Conservation (phyloP, 2,888 invertebrate genomes). For the Caenorhabditis angaria region DNA sequence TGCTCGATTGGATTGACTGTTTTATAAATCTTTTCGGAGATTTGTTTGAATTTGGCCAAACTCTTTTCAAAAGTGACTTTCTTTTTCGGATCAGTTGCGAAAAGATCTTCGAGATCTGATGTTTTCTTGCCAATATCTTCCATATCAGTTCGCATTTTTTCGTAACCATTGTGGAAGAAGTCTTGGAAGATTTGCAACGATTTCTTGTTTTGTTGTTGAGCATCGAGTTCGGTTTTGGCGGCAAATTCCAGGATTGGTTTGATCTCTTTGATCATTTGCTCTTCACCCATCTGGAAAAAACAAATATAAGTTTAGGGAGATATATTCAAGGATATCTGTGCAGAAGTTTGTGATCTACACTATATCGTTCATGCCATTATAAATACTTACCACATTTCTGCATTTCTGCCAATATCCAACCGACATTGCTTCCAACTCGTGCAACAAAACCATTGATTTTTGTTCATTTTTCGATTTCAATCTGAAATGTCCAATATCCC, state of each 20-base stretch:
- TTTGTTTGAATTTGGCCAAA: background rate
- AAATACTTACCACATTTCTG: background rate
- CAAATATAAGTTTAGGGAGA: too few relatives aligned
- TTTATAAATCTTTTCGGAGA: background rate
- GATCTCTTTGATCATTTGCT: background rate
- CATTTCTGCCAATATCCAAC: background rate
- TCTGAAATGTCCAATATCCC: background rate
- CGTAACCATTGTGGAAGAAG: background rate
- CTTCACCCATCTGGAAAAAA: background rate
- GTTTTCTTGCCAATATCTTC: background rate
- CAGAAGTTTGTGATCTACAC: too few relatives aligned
- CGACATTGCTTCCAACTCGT: background rate
- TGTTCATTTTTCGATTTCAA: background rate
- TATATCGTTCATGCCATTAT: too few relatives aligned
- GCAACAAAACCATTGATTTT: background rate
- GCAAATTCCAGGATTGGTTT: background rate
- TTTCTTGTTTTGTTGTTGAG: background rate
- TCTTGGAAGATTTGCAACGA: background rate
- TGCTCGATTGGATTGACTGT: background rate
- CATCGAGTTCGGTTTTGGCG: background rate
- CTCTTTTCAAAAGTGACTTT: background rate
- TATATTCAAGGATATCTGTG: too few relatives aligned
- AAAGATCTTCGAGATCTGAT: background rate
- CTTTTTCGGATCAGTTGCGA: background rate
- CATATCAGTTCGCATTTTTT: background rate